Evolutionary conservation across 2,888 invertebrate genomes (phyloP).

Genomic region (Clanis bilineata): DNA sequence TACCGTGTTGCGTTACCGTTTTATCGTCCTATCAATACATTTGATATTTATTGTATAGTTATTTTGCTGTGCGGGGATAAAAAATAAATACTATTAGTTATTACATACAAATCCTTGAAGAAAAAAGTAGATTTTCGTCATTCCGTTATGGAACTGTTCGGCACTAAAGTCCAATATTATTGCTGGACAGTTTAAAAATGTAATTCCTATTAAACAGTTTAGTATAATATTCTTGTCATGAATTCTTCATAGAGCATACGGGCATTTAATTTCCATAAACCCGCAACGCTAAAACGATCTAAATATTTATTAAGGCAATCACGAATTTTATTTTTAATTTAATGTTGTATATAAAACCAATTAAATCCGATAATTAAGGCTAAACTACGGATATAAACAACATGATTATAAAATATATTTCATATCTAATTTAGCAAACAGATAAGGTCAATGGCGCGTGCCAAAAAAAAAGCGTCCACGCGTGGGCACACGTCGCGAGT

Average conservation of each 20-base stretch:
- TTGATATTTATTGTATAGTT: too few relatives aligned
- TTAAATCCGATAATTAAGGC: not conserved
- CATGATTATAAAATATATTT: not conserved
- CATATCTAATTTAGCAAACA: constrained; percentile 11
- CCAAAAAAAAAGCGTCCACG: constrained; percentile 23
- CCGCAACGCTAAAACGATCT: not conserved
- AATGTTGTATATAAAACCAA: not conserved
- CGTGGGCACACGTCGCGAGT: constrained; percentile 44
- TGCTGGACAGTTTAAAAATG: too few relatives aligned
- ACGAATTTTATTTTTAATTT: not conserved
- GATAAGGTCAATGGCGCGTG: constrained; percentile 23
- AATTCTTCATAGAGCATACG: not conserved
- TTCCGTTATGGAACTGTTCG: too few relatives aligned
- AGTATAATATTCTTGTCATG: not conserved
- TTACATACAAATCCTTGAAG: too few relatives aligned
- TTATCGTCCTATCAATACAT: too few relatives aligned
- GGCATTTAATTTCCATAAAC: not conserved
- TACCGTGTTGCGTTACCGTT: too few relatives aligned
- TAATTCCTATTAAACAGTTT: not conserved
- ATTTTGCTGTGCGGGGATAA: too few relatives aligned
- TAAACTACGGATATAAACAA: not conserved
- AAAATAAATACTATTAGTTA: too few relatives aligned
- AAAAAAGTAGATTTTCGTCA: too few relatives aligned
- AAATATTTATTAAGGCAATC: not conserved
- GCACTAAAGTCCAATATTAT: too few relatives aligned